Conservation (phyloP, 2,113 vertebrate genomes). For the Hemichromis elongatus region DNA sequence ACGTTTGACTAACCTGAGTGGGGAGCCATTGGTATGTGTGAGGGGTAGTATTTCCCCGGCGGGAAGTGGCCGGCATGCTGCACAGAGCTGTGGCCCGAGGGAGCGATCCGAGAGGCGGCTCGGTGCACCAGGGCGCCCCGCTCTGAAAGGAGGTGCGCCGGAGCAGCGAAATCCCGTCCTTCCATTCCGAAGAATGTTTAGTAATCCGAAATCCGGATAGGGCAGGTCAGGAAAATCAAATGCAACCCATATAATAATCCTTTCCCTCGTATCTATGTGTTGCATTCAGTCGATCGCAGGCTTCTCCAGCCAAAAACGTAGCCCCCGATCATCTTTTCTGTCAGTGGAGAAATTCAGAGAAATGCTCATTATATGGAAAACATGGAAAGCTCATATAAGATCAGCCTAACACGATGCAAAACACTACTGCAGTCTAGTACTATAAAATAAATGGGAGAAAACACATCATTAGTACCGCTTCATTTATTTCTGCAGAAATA, state of each 20-base stretch:
- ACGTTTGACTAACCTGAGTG: slow-evolving; percentile 87
- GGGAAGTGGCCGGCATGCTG: slow-evolving; percentile 89
- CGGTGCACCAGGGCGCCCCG: slow-evolving; percentile 88
- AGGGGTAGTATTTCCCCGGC: slow-evolving; percentile 91
- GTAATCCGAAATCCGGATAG: slow-evolving; percentile 74
- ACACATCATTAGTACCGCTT: slow-evolving; percentile 20
- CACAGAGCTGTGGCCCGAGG: slow-evolving; percentile 82
- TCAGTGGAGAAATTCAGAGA: slow-evolving; percentile 43
- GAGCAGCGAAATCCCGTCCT: slow-evolving; percentile 91
- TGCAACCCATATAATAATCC: slow-evolving; percentile 78
- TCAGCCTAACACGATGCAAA: background rate
- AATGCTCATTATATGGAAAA: slow-evolving; percentile 9
- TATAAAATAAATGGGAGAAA: background rate
- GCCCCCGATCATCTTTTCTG: slow-evolving; percentile 78
- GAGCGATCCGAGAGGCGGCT: slow-evolving; percentile 83
- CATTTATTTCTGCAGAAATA: background rate
- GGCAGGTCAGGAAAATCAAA: slow-evolving; percentile 66
- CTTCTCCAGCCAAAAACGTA: slow-evolving; percentile 68
- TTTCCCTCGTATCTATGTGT: slow-evolving; percentile 64
- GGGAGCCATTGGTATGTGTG: slow-evolving; percentile 92
- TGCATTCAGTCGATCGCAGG: slow-evolving; percentile 69
- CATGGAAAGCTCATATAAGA: background rate
- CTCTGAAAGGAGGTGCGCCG: slow-evolving; percentile 90
- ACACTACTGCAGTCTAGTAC: background rate
- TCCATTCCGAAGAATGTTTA: slow-evolving; percentile 80